A percentile compares a stretch with the other conserved stretches of the same genome.
phyloP scores from a whole-genome alignment of 2,113 vertebrate species.

The Butastur rufipennis region DNA sequence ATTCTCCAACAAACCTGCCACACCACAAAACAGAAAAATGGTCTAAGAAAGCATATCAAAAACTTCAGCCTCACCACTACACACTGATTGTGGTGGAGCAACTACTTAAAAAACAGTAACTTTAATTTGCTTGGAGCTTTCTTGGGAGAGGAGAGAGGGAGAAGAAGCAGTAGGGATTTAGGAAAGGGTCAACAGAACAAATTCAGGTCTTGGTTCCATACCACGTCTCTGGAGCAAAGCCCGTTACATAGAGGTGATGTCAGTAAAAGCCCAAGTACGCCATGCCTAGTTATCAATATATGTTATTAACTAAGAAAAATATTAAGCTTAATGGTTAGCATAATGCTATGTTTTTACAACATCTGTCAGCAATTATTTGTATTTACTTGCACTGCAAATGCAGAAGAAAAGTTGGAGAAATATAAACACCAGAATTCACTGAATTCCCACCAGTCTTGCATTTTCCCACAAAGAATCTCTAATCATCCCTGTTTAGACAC shows the following conservation, averaged over 20 bases:
- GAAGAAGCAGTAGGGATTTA: not conserved
- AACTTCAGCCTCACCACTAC: not conserved
- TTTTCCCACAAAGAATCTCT: not conserved
- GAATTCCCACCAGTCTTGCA: not conserved
- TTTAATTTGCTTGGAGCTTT: not conserved
- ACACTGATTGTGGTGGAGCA: not conserved
- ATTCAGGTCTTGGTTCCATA: not conserved
- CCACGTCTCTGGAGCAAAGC: not conserved
- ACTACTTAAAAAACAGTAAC: not conserved
- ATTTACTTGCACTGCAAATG: constrained; percentile 28
- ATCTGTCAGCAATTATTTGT: constrained; percentile 59
- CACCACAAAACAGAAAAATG: not conserved
- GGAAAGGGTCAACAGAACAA: not conserved
- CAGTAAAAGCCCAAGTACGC: not conserved
- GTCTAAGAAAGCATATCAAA: not conserved
- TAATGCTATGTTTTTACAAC: not conserved
- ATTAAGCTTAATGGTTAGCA: not conserved
- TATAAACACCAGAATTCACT: constrained; percentile 4
- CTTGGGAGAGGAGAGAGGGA: not conserved
- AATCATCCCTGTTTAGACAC: not conserved
- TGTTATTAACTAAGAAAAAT: not conserved
- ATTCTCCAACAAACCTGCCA: not conserved
- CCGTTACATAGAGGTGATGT: not conserved
- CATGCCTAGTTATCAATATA: not conserved
- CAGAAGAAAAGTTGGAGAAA: constrained; percentile 15